Conservation (phyloP, 2,797 vertebrate genomes). For the Fringilla coelebs region DNA sequence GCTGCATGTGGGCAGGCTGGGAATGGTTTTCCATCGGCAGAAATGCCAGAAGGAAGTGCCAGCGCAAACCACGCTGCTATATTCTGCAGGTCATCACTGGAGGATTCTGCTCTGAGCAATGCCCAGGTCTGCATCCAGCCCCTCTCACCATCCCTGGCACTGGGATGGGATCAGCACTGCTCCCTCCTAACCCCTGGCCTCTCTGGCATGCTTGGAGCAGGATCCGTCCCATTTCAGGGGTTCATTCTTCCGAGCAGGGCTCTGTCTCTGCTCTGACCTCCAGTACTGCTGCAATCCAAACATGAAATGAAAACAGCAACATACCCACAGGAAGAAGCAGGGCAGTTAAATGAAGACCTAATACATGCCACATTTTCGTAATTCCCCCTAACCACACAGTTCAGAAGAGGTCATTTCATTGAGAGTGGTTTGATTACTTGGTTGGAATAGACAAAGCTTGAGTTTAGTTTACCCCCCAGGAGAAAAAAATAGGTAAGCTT, state of each 20-base stretch:
- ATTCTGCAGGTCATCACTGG: accelerated
- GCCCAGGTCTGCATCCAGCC: neutral
- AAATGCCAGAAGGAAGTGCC: neutral
- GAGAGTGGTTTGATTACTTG: neutral
- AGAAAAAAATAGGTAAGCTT: neutral
- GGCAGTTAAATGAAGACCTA: neutral
- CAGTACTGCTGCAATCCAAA: neutral
- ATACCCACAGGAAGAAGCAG: neutral
- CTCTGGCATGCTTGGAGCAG: neutral
- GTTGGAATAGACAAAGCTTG: neutral
- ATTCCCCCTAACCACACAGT: neutral
- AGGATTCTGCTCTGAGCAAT: neutral
- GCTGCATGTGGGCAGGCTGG: neutral
- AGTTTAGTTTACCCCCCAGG: neutral
- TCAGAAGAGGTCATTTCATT: neutral
- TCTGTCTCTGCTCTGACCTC: neutral
- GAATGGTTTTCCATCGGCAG: neutral
- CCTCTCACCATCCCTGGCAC: neutral
- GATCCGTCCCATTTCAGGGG: neutral
- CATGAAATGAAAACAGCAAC: neutral
- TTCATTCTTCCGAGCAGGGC: neutral
- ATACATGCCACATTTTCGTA: neutral
- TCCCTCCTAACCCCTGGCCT: neutral
- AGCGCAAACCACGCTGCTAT: neutral
- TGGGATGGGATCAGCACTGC: neutral